Conservation (phyloP, 2,113 vertebrate genomes). For the Conger conger region DNA sequence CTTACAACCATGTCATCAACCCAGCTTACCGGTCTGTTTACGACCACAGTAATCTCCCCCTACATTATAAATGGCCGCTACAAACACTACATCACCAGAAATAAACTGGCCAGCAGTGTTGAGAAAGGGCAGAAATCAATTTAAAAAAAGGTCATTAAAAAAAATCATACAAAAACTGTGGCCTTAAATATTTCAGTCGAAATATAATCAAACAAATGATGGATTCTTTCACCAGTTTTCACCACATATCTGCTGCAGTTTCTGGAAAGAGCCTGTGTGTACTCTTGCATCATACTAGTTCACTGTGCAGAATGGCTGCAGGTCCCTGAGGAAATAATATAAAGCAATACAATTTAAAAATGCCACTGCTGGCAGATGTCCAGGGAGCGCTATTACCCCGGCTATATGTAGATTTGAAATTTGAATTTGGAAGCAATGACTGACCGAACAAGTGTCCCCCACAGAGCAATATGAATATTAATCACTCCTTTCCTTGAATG, state of each 20-base stretch:
- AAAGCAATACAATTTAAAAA: slow-evolving; percentile 33
- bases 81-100: slow-evolving; percentile 16
- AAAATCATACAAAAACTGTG: slow-evolving; percentile 19
- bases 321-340: slow-evolving; percentile 32
- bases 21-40: slow-evolving; percentile 38
- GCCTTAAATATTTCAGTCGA: slow-evolving; percentile 30
- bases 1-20: slow-evolving; percentile 43
- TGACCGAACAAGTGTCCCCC: slow-evolving; percentile 28
- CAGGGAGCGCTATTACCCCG: slow-evolving; percentile 24
- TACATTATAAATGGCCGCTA: slow-evolving; percentile 24
- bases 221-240: slow-evolving; percentile 28
- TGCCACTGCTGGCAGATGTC: slow-evolving; percentile 35
- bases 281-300: not conserved
- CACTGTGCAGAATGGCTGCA: not conserved
- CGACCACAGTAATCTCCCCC: slow-evolving; percentile 28
- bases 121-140: slow-evolving; percentile 32
- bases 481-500: slow-evolving; percentile 15
- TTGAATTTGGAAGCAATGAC: slow-evolving; percentile 28
- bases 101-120: not conserved
- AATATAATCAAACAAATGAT: slow-evolving; percentile 40
- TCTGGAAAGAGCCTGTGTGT: not conserved
- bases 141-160: slow-evolving; percentile 27
- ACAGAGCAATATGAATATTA: slow-evolving; percentile 24
- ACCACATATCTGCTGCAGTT: slow-evolving; percentile 15
- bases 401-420: slow-evolving; percentile 21